A percentile compares a stretch with the other conserved stretches of the same genome.
Evolutionary conservation across 2,797 vertebrate genomes (phyloP).

Genomic region (Selene dorsalis): DNA sequence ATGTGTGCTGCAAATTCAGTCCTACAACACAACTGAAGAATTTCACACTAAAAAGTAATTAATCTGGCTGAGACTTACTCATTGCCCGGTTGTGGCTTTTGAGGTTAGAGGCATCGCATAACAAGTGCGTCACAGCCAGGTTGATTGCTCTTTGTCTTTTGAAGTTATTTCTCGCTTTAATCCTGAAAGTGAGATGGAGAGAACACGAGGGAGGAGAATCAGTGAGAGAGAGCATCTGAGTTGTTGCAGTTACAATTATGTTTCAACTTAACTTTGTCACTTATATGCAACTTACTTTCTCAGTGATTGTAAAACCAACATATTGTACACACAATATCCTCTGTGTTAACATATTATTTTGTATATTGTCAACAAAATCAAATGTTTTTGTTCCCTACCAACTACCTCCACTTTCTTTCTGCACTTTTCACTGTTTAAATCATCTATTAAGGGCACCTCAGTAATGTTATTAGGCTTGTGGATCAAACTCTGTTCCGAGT

Average conservation of each 20-base stretch:
- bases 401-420: slow-evolving; percentile 20
- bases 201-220: too few relatives aligned
- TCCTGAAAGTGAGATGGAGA: too few relatives aligned
- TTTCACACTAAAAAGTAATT: too few relatives aligned
- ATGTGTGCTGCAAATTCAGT: too few relatives aligned
- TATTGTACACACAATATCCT: background rate
- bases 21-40: too few relatives aligned
- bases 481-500: slow-evolving; percentile 46
- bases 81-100: too few relatives aligned
- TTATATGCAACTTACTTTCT: background rate
- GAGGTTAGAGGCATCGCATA: too few relatives aligned
- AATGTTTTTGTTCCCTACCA: slow-evolving; percentile 2
- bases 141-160: too few relatives aligned
- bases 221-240: too few relatives aligned
- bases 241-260: background rate
- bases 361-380: slow-evolving; percentile 2
- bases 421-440: slow-evolving; percentile 22
- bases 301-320: background rate
- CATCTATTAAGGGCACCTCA: slow-evolving; percentile 41
- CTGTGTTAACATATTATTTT: background rate
- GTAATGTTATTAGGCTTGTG: slow-evolving; percentile 54
- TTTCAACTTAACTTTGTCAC: background rate
- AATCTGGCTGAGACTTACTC: too few relatives aligned
- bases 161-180: too few relatives aligned
- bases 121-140: too few relatives aligned